Percentiles rank a stretch among this genome's conserved stretches.
Evolutionary conservation across 23 tunicate species (phyloP).

Genomic region (Ciona savignyi): DNA sequence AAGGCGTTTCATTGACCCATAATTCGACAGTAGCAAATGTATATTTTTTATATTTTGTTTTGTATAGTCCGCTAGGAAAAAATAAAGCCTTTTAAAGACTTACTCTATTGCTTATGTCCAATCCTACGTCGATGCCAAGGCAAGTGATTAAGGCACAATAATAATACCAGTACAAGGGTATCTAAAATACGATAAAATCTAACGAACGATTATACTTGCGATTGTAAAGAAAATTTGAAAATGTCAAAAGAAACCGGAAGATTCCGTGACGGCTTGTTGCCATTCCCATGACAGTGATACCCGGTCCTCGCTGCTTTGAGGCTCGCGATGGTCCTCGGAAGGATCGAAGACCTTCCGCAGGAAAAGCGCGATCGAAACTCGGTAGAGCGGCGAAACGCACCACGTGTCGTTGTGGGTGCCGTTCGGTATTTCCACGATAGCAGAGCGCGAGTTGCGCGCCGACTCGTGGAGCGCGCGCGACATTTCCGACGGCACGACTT

Average conservation of each 20-base stretch:
- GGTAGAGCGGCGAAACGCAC: conserved; percentile 56
- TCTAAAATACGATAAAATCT: too few species aligned
- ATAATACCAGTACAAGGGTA: too few species aligned
- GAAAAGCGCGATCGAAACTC: conserved; percentile 23
- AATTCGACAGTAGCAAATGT: too few species aligned
- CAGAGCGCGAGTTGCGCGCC: conserved; percentile 59
- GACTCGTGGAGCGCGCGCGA: conserved; percentile 30
- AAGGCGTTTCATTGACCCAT: too few species aligned
- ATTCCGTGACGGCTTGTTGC: conserved; percentile 6
- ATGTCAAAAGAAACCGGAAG: neutral
- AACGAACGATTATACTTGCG: too few species aligned
- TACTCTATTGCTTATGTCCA: too few species aligned
- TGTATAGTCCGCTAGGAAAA: too few species aligned
- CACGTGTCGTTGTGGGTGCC: conserved; percentile 87
- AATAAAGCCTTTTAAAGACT: too few species aligned
- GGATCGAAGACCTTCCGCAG: conserved; percentile 36
- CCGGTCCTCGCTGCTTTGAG: conserved; percentile 24
- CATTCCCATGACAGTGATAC: conserved; percentile 35
- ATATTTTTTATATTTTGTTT: too few species aligned
- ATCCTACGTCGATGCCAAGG: too few species aligned
- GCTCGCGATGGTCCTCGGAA: neutral
- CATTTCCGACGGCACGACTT: conserved; percentile 54
- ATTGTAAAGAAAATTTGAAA: too few species aligned
- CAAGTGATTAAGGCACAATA: too few species aligned
- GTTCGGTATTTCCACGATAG: conserved; percentile 38